Base-by-base conservation (phyloP, 2,113 vertebrate species). In the Lipophrys pholis region DNA sequence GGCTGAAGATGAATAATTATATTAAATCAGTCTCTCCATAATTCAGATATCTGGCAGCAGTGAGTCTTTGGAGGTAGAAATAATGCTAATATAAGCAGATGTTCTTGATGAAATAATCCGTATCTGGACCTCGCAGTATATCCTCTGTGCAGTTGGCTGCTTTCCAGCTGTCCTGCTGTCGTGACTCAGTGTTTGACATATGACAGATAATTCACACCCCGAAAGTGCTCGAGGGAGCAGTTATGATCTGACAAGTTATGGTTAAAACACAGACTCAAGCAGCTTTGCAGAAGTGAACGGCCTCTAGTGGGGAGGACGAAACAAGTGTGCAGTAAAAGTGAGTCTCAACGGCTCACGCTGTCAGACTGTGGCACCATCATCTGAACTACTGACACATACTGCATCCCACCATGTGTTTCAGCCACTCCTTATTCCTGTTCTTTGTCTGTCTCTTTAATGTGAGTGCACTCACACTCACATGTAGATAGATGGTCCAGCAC, bases 241-340 rank as follows among this genome's bases (percentile, higher is more conserved):
- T 17, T 79, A 17, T 36, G 17, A 68, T 38, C 30, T 54, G 21
- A 69, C 53, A 56, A 9, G 52, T 49, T 40, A 6, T 61, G 45
- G 50, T 35, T 50, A 10, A 40, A 14, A 73, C 54, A 16, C 5
- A 6, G 10, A 61, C 38, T 12, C 17, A 49, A 58, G 51, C 58
- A 68, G 35, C 57, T 14, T 9, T 2, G 5, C 40, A 59, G 54
- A 66, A 68, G 39, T 74, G 11, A 68, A 63, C 67, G 56, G 60
- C 55, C 57, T 76, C 78, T 43, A 54, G 42, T 45, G 55, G 73
- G 64, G 21, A 78, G 14, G 30, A 57, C 30, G 11, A 56, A 42
- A 40, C 52, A 40, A 45, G 17, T 1, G 7, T 48, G 57, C 21
- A 64, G 41, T 16, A 5, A 70, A 12, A 58, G 30, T 16, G 16